These are phyloP conservation scores for Cyanoramphus novaezelandiae DNA, from an alignment of 2,113 vertebrate genomes.

Conservation along the genomic window DNA sequence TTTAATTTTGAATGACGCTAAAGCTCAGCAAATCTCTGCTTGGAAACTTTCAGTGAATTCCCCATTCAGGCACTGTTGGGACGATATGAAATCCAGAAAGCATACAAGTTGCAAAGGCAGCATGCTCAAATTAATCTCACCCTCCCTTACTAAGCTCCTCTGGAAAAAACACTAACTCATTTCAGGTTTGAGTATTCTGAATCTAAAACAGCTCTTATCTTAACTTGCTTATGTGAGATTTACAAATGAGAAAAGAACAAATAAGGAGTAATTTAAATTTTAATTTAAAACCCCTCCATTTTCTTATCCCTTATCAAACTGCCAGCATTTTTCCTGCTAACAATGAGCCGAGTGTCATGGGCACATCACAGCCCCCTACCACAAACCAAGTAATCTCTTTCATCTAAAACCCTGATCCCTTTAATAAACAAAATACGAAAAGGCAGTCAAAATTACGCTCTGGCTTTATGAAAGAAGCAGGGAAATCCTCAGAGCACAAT, in stretches of 20 bases:
- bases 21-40: slow-evolving; percentile 1
- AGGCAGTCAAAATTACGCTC: slow-evolving; percentile 80
- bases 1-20: background rate
- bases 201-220: slow-evolving; percentile 76
- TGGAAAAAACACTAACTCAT: slow-evolving; percentile 39
- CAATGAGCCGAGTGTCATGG: slow-evolving; percentile 79
- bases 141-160: slow-evolving; percentile 3
- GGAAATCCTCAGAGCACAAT: slow-evolving; percentile 86
- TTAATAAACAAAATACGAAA: slow-evolving; percentile 89
- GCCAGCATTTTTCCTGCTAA: slow-evolving; percentile 78
- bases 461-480: slow-evolving; percentile 83
- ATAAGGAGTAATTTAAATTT: slow-evolving; percentile 84
- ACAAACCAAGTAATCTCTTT: slow-evolving; percentile 83
- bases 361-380: slow-evolving; percentile 70
- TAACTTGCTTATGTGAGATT: slow-evolving; percentile 76
- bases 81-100: slow-evolving; percentile 60
- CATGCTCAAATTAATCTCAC: background rate
- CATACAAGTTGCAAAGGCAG: slow-evolving; percentile 35
- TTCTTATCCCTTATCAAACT: slow-evolving; percentile 84
- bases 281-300: slow-evolving; percentile 80
- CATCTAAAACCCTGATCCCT: slow-evolving; percentile 83
- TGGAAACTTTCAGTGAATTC: slow-evolving; percentile 6
- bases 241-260: slow-evolving; percentile 79
- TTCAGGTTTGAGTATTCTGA: slow-evolving; percentile 61
- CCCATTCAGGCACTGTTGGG: background rate